These are phyloP conservation scores for Bergia puertoricense DNA, from an alignment of 92 coral and sea anemone genomes.

Conservation along the genomic window DNA sequence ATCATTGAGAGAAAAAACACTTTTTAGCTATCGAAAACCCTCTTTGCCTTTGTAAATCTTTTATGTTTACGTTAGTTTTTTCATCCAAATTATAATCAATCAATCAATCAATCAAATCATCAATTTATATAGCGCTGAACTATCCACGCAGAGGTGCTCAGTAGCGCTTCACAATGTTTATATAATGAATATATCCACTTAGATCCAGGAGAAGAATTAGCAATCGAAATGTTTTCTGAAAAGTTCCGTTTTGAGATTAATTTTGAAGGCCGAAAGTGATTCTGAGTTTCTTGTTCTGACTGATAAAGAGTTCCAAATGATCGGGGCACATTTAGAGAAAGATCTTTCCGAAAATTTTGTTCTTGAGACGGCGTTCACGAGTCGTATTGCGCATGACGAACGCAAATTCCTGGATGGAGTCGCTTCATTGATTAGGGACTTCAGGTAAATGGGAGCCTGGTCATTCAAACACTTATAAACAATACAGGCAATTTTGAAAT, in stretches of 20 bases:
- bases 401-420: neutral
- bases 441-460: neutral
- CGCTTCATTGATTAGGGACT: neutral
- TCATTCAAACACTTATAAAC: neutral
- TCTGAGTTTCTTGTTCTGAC: neutral
- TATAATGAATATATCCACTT: neutral
- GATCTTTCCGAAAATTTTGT: neutral
- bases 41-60: too few species aligned
- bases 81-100: too few species aligned
- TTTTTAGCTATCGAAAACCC: too few species aligned
- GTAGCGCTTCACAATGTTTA: neutral
- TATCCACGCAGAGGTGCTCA: neutral
- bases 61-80: too few species aligned
- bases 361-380: neutral
- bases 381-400: neutral
- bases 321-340: neutral
- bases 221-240: neutral
- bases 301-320: neutral
- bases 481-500: neutral
- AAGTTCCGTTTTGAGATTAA: neutral
- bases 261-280: neutral
- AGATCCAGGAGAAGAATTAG: neutral
- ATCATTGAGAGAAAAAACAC: too few species aligned
- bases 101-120: neutral
- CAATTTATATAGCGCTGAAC: neutral